Evolutionary conservation across 2,113 vertebrate genomes (phyloP).

Genomic region (Amphiprion ocellaris): DNA sequence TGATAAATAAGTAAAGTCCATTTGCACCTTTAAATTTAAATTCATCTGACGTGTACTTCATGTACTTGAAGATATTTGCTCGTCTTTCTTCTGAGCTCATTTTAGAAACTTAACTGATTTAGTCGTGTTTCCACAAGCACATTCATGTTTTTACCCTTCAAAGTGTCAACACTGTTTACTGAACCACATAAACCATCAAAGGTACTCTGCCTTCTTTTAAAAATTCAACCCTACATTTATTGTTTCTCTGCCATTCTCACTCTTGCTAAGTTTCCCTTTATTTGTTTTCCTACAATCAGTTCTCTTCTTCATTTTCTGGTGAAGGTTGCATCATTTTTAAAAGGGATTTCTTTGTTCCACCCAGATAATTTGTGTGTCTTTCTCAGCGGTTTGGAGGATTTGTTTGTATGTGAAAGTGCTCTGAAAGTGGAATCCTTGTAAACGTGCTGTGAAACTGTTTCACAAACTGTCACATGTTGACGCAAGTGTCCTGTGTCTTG

Average conservation of each 20-base stretch:
- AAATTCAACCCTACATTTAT: slow-evolving; percentile 32
- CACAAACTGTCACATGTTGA: slow-evolving; percentile 20
- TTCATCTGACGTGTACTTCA: no score
- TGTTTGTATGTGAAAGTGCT: slow-evolving; percentile 23
- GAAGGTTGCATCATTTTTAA: slow-evolving; percentile 34
- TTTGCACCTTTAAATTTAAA: no score
- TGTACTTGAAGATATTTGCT: no score
- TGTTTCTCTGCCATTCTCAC: not conserved
- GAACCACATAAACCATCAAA: slow-evolving; percentile 57
- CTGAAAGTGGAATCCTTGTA: slow-evolving; percentile 18
- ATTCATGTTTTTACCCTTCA: slow-evolving; percentile 51
- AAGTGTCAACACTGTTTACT: slow-evolving; percentile 61
- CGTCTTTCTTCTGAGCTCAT: slow-evolving; percentile 14
- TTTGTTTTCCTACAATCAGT: not conserved
- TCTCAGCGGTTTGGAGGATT: slow-evolving; percentile 2
- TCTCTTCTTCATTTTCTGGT: slow-evolving; percentile 5
- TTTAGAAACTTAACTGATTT: slow-evolving; percentile 25
- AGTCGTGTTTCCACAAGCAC: slow-evolving; percentile 12
- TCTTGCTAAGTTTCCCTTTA: slow-evolving; percentile 9
- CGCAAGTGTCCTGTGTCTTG: not conserved
- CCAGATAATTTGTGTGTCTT: slow-evolving; percentile 34
- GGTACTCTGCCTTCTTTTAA: slow-evolving; percentile 32
- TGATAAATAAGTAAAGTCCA: no score
- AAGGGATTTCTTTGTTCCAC: slow-evolving; percentile 59
- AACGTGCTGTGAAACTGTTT: slow-evolving; percentile 11